A percentile compares a stretch with the other conserved stretches of the same genome.
These are phyloP conservation scores for Leontocebus nigricollis DNA, from an alignment of 2,797 vertebrate species.

Conservation along the genomic window DNA sequence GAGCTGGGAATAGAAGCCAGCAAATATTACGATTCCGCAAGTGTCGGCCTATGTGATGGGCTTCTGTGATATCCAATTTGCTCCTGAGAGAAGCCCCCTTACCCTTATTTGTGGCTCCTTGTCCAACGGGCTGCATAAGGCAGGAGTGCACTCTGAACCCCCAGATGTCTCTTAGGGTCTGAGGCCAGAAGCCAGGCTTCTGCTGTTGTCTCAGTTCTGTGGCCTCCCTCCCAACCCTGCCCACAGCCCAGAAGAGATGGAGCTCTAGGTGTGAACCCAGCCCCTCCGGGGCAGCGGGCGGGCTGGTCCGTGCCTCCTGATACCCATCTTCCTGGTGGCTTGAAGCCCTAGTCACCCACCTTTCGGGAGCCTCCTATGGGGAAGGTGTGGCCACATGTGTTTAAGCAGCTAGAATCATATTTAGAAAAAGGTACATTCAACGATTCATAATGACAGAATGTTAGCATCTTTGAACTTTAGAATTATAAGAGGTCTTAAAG, in stretches of 20 bases:
- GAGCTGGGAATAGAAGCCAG: background rate
- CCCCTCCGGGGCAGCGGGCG: rapidly evolving
- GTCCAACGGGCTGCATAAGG: background rate
- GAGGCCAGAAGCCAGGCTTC: background rate
- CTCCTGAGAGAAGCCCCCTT: background rate
- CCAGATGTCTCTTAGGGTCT: background rate
- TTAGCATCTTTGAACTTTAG: background rate
- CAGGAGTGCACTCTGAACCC: background rate
- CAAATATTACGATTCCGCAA: rapidly evolving
- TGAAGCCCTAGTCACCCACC: background rate
- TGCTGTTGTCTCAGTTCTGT: rapidly evolving
- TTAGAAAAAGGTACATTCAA: background rate
- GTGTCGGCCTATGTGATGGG: rapidly evolving
- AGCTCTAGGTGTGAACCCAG: background rate
- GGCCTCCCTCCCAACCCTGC: background rate
- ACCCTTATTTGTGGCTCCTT: background rate
- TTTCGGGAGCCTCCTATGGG: background rate
- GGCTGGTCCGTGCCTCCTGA: background rate
- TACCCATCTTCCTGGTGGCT: background rate
- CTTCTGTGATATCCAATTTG: background rate
- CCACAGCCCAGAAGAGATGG: rapidly evolving
- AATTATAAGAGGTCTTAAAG: background rate
- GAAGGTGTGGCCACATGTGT: rapidly evolving
- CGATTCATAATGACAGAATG: background rate
- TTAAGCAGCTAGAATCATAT: background rate